phyloP scores from a whole-genome alignment of 2,113 vertebrate genomes.

The Zosterops borbonicus region DNA sequence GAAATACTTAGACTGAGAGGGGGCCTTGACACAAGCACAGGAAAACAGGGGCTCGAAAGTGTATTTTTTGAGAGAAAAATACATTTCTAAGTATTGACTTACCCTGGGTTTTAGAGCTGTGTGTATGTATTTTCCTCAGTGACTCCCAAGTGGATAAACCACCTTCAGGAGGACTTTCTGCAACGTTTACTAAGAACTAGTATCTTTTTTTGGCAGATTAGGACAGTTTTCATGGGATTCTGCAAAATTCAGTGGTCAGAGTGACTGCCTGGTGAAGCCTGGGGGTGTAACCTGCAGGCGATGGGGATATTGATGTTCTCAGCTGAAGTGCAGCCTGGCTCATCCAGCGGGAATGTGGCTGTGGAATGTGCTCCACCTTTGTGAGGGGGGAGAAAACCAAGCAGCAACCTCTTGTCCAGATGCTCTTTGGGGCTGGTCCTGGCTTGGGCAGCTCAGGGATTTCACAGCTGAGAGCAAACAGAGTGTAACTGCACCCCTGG shows the following conservation, averaged over 20 bases:
- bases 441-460: neutral
- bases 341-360: neutral
- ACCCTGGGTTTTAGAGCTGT: neutral
- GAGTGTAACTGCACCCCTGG: neutral
- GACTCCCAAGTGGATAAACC: neutral
- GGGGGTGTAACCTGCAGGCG: neutral
- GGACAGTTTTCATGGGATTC: neutral
- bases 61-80: neutral
- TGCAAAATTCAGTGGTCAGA: neutral
- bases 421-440: neutral
- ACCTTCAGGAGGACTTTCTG: neutral
- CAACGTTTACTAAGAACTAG: neutral
- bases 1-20: neutral
- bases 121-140: neutral
- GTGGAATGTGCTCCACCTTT: neutral
- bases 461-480: neutral
- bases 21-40: neutral
- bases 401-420: neutral
- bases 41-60: neutral
- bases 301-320: neutral
- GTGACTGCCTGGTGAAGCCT: neutral
- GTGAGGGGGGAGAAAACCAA: neutral
- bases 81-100: neutral
- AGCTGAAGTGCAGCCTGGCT: neutral
- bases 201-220: neutral